A percentile compares a stretch with the other conserved stretches of the same genome.
Conservation (phyloP, 2,888 invertebrate species). For the Dastarcus helophoroides region DNA sequence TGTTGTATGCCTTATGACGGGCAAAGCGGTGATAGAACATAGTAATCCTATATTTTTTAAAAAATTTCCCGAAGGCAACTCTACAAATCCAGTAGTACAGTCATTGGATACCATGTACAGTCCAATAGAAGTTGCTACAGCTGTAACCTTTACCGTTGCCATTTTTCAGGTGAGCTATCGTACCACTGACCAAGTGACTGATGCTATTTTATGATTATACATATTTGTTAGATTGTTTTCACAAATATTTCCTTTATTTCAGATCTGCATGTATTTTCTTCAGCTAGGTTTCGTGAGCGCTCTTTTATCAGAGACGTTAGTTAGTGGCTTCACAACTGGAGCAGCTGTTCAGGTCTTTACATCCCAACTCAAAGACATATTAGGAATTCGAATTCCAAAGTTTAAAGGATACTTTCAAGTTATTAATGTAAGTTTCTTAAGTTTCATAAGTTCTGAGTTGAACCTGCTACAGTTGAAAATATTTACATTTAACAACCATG, state of each 20-base stretch:
- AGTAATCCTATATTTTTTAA: conserved; percentile 26
- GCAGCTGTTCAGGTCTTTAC: conserved; percentile 59
- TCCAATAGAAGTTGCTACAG: conserved; percentile 59
- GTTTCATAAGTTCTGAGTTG: too few species aligned
- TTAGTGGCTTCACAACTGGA: conserved; percentile 63
- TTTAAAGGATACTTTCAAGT: conserved; percentile 50
- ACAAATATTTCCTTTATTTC: conserved; percentile 22
- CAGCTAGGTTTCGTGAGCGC: conserved; percentile 49
- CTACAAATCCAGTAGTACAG: conserved; percentile 9
- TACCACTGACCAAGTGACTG: too few species aligned
- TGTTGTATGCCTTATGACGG: conserved; percentile 82
- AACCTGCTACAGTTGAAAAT: too few species aligned
- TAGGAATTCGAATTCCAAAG: conserved; percentile 45
- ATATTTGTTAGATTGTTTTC: too few species aligned
- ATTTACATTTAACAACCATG: too few species aligned
- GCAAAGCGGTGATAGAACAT: conserved; percentile 54
- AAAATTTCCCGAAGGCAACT: conserved; percentile 12
- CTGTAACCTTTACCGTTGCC: conserved; percentile 65
- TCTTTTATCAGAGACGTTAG: conserved; percentile 52
- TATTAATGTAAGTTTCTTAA: conserved; percentile 41
- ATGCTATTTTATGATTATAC: too few species aligned
- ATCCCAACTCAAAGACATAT: conserved; percentile 53
- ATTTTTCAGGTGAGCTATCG: conserved; percentile 52
- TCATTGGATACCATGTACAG: conserved; percentile 23
- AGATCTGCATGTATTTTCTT: conserved; percentile 53